Conservation (phyloP, 2,797 vertebrate genomes). For the Cottoperca gobio region DNA sequence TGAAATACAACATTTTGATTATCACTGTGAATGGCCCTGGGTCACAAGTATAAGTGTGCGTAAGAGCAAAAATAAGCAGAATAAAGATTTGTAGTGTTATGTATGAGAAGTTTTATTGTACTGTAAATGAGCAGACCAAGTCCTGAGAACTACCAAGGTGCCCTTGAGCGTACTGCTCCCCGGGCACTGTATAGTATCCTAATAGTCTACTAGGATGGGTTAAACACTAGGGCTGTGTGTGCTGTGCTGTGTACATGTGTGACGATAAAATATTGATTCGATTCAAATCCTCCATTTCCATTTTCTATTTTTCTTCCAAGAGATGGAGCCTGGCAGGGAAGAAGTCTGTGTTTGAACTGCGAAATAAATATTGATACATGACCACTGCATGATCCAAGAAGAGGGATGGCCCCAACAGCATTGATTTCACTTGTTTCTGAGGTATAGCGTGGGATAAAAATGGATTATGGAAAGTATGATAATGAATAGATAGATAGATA, state of each 20-base stretch:
- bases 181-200: too few relatives aligned
- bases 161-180: too few relatives aligned
- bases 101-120: neutral
- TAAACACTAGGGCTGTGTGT: too few relatives aligned
- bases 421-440: neutral
- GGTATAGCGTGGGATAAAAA: neutral
- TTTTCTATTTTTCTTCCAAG: neutral
- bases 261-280: too few relatives aligned
- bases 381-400: neutral
- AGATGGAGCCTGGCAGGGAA: neutral
- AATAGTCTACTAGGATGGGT: too few relatives aligned
- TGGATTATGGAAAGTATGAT: neutral
- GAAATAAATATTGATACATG: constrained; percentile 5
- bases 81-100: neutral
- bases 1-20: neutral
- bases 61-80: neutral
- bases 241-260: too few relatives aligned
- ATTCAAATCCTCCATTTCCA: too few relatives aligned
- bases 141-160: too few relatives aligned
- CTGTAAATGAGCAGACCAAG: too few relatives aligned
- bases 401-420: neutral
- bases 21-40: neutral
- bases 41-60: neutral
- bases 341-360: constrained; percentile 1
- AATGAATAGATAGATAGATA: neutral